Conservation (phyloP, 2,888 invertebrate species). For the Dasysyrphus albostriatus region DNA sequence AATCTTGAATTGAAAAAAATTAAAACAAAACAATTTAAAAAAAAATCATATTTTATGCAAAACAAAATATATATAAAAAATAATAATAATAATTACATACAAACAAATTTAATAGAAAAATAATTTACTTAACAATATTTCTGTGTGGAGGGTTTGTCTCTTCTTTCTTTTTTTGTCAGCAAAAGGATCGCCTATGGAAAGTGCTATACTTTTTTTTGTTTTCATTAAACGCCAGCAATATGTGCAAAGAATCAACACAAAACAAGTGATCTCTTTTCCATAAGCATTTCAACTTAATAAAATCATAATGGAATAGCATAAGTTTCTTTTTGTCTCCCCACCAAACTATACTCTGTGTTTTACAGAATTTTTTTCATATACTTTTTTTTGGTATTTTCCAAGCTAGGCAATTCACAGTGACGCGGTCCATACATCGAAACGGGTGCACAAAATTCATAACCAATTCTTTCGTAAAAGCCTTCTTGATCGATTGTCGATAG, state of each 20-base stretch:
- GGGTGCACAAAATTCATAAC: constrained; percentile 88
- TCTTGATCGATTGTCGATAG: constrained; percentile 90
- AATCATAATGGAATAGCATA: constrained; percentile 73
- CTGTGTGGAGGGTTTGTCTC: constrained; percentile 18
- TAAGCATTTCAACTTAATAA: constrained; percentile 47
- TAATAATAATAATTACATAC: constrained; percentile 52
- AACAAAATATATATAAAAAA: constrained; percentile 22
- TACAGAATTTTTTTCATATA: constrained; percentile 84
- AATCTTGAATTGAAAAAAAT: constrained; percentile 1
- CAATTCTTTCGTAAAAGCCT: constrained; percentile 90
- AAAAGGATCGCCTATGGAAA: constrained; percentile 42
- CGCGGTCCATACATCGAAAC: constrained; percentile 88
- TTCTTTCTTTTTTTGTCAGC: constrained; percentile 4
- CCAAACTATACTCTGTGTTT: constrained; percentile 66
- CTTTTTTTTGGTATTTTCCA: constrained; percentile 82
- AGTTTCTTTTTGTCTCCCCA: constrained; percentile 54
- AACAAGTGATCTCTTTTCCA: constrained; percentile 64
- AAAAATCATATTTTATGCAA: constrained; percentile 52
- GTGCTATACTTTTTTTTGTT: constrained; percentile 44
- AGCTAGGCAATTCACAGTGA: constrained; percentile 82
- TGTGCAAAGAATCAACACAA: constrained; percentile 80
- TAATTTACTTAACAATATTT: constrained; percentile 58
- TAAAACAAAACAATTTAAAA: constrained; percentile 24
- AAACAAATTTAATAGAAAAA: constrained; percentile 71
- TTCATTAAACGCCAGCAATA: constrained; percentile 79